phyloP scores from a whole-genome alignment of 2,113 vertebrate genomes.

The Lates calcarifer region DNA sequence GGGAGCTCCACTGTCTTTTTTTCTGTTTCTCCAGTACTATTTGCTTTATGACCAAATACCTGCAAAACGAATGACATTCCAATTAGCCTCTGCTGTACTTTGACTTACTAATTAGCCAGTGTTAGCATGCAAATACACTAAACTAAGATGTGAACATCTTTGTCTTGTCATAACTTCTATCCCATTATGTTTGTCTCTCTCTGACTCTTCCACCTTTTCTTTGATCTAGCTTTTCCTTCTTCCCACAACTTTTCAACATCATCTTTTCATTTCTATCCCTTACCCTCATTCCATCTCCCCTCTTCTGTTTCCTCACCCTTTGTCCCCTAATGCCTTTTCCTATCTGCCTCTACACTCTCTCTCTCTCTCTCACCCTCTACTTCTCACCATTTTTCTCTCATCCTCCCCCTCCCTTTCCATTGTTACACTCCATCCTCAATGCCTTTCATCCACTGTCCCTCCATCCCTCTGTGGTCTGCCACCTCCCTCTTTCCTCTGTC shows the following conservation, averaged over 20 bases:
- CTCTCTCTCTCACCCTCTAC: neutral
- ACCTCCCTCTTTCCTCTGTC: constrained; percentile 46
- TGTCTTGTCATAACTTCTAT: neutral
- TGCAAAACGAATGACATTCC: too few species aligned
- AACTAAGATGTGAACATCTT: neutral
- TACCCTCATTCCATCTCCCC: neutral
- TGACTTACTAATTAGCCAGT: neutral
- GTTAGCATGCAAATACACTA: neutral
- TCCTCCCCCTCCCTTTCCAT: constrained; percentile 3
- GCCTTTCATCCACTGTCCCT: constrained; percentile 46
- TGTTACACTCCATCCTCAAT: constrained; percentile 23
- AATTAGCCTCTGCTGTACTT: neutral
- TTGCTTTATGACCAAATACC: too few species aligned
- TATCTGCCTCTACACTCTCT: neutral
- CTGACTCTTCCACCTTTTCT: neutral
- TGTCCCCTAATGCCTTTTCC: neutral
- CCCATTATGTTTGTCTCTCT: neutral
- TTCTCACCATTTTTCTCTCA: constrained; percentile 10
- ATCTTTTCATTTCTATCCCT: neutral
- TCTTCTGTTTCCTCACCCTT: neutral
- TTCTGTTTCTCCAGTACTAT: neutral
- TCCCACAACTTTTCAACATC: neutral
- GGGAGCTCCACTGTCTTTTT: too few species aligned
- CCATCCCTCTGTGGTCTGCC: constrained; percentile 36
- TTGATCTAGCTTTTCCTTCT: neutral